These are phyloP conservation scores for Ylistrum balloti DNA, from an alignment of 1,140 invertebrate genomes.

Conservation along the genomic window DNA sequence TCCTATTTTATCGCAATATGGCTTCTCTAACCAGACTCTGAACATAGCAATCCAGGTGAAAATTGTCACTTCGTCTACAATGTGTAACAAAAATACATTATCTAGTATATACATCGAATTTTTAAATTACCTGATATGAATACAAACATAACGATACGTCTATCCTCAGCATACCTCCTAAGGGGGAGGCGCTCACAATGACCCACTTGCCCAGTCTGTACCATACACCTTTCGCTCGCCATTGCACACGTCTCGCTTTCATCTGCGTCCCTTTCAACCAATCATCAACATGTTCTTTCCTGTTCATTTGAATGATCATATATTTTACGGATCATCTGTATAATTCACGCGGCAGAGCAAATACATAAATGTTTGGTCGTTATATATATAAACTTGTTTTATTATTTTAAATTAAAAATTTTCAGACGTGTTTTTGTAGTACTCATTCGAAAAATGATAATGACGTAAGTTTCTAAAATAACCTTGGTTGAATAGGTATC, in stretches of 20 bases:
- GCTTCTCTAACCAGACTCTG: background rate
- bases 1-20: background rate
- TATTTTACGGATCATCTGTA: too few relatives aligned
- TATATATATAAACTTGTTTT: too few relatives aligned
- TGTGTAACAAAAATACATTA: conserved; percentile 40
- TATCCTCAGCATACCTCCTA: conserved; percentile 9
- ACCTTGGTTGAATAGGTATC: too few relatives aligned
- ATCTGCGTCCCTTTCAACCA: background rate
- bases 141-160: background rate
- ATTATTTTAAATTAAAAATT: too few relatives aligned
- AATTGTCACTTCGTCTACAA: conserved; percentile 11
- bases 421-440: too few relatives aligned
- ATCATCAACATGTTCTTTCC: background rate
- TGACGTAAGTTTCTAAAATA: too few relatives aligned
- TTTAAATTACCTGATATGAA: conserved; percentile 26
- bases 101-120: conserved; percentile 40
- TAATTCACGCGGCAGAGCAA: too few relatives aligned
- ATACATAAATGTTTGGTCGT: too few relatives aligned
- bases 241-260: background rate
- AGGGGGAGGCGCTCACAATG: conserved; percentile 10
- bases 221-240: background rate
- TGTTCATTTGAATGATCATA: too few relatives aligned
- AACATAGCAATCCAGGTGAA: background rate
- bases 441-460: too few relatives aligned
- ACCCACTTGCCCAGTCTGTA: background rate